Base-by-base conservation (phyloP, 1,140 invertebrate genomes). In the Drosophila simulans region DNA sequence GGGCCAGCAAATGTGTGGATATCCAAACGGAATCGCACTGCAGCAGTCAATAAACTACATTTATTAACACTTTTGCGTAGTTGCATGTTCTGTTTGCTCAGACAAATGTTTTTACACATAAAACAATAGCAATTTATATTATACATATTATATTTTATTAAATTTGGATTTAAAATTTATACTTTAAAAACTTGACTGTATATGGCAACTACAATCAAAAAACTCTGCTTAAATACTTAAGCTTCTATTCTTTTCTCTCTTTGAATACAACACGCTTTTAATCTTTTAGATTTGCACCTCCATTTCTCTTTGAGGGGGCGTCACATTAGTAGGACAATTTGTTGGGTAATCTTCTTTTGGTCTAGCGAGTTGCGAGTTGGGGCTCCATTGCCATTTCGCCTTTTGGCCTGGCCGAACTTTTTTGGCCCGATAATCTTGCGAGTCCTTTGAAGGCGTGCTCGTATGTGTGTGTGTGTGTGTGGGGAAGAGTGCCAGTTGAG, bases 251-350 rank as follows among this genome's bases (percentile, higher is more conserved):
- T 39, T 48, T 25, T 8, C 17, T 2, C 13, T 45, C 17, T 2
- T 15, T 45, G 17, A 15, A 45, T 4, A 45, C 3, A 42, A 4
- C 37, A 5, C 2, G 37, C 34, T 11, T 53, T 43, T 58, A 15
- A n/a, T 58, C 46, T 37, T 34, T 57, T n/a, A 27, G 22, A 39
- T 57, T 65, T 39, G 39, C 20, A 37, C 52, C 45, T 46, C 35
- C 25, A 42, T 43, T 45, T 39, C 27, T 13, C 56, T 63, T 57
- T 43, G 43, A 52, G 56, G 57, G 56, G 52, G 60, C 65, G 54
- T 55, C 82, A 69, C 83, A 88, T 88, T 88, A 89, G 84, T 57
- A 80, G 71, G 56, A 80, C 84, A 89, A 89, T 89, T 89, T 89
- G 84, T 84, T 89, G 54, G 80, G 68, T 84, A 89, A 89, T 89